Percentiles rank a stretch among this genome's conserved stretches.
These are phyloP conservation scores for Antheraea mylitta DNA, from an alignment of 1,140 invertebrate genomes.

Conservation along the genomic window DNA sequence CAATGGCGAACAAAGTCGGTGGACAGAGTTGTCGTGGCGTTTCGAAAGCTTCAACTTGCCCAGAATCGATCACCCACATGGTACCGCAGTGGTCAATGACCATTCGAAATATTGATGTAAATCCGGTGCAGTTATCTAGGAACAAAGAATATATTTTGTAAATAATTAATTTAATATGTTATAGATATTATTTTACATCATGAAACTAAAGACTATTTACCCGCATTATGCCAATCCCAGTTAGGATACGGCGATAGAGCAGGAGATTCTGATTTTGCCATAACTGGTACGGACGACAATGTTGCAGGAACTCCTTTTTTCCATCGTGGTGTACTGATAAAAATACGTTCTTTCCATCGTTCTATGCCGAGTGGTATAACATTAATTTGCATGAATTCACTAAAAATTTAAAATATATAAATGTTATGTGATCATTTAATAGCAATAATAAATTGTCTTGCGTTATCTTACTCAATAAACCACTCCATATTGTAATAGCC, in stretches of 20 bases:
- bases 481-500: too few species aligned
- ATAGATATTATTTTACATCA: neutral
- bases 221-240: conserved; percentile 84
- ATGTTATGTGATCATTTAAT: too few species aligned
- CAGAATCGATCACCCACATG: conserved; percentile 89
- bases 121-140: conserved; percentile 80
- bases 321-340: conserved; percentile 89
- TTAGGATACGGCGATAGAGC: conserved; percentile 84
- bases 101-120: conserved; percentile 89
- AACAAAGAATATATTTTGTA: conserved; percentile 24
- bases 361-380: too few species aligned
- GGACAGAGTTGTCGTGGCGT: conserved; percentile 84
- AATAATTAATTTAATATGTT: neutral
- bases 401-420: too few species aligned
- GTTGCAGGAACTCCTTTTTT: conserved; percentile 88
- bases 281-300: conserved; percentile 79
- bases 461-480: too few species aligned
- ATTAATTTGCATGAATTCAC: too few species aligned
- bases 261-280: conserved; percentile 80
- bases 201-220: conserved; percentile 27
- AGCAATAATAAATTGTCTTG: too few species aligned
- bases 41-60: conserved; percentile 84
- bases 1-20: conserved; percentile 85
- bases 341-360: too few species aligned
- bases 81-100: conserved; percentile 85